A percentile compares a stretch with the other conserved stretches of the same genome.
These are phyloP conservation scores for Hofmannophila pseudospretella DNA, from an alignment of 2,888 invertebrate species.

Conservation along the genomic window DNA sequence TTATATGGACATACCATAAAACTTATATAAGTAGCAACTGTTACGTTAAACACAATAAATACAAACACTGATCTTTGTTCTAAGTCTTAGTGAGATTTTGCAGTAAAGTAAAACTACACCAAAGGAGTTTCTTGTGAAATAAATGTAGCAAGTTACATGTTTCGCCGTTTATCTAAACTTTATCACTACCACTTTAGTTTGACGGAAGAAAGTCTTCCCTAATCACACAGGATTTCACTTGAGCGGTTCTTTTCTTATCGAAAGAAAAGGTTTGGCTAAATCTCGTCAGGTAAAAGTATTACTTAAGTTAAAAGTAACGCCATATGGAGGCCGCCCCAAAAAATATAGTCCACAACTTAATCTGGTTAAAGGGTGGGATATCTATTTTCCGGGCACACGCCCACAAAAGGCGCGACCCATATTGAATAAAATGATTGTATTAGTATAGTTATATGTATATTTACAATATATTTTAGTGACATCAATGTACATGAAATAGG, in stretches of 20 bases:
- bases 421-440: slow-evolving; percentile 55
- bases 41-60: no score
- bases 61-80: no score
- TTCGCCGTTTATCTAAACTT: slow-evolving; percentile 13
- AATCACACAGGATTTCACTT: slow-evolving; percentile 41
- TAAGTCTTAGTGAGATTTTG: no score
- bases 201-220: slow-evolving; percentile 22
- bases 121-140: no score
- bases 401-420: slow-evolving; percentile 50
- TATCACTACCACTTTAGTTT: slow-evolving; percentile 22
- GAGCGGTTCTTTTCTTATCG: slow-evolving; percentile 38
- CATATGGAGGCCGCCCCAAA: slow-evolving; percentile 43
- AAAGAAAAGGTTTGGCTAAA: slow-evolving; percentile 37
- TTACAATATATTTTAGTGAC: slow-evolving; percentile 55
- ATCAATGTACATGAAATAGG: no score
- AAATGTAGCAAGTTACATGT: no score
- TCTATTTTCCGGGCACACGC: slow-evolving; percentile 54
- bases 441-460: no score
- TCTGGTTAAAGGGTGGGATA: slow-evolving; percentile 57
- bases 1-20: no score
- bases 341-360: slow-evolving; percentile 66
- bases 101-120: no score
- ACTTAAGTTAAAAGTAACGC: slow-evolving; percentile 30
- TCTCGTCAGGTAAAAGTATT: slow-evolving; percentile 44
- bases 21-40: no score